Percentiles rank a stretch among this genome's conserved stretches.
These are phyloP conservation scores for Leptodirus hochenwartii DNA, from an alignment of 2,888 invertebrate genomes.

Conservation along the genomic window DNA sequence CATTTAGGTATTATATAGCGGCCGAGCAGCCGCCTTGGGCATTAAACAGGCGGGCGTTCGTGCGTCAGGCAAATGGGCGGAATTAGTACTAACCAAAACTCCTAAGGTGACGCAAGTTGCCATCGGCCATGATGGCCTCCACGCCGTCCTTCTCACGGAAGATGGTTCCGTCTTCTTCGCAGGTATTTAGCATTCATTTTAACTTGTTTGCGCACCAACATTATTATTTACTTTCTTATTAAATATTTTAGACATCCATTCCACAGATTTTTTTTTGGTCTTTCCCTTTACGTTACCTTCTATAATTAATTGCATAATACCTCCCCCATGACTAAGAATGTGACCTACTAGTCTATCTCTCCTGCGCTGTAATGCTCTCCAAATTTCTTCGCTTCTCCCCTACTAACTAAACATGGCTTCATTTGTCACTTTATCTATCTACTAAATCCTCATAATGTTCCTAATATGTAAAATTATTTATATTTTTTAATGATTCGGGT, in stretches of 20 bases:
- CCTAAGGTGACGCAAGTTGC: slow-evolving; percentile 61
- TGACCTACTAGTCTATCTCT: too few species aligned
- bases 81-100: slow-evolving; percentile 46
- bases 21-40: slow-evolving; percentile 72
- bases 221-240: slow-evolving; percentile 2
- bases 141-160: slow-evolving; percentile 79
- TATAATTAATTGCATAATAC: too few species aligned
- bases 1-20: slow-evolving; percentile 75
- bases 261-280: neutral
- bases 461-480: slow-evolving; percentile 4
- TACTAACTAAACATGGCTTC: too few species aligned
- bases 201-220: neutral
- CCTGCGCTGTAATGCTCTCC: too few species aligned
- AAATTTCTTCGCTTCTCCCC: neutral
- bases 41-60: slow-evolving; percentile 45
- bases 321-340: too few species aligned
- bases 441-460: slow-evolving; percentile 2
- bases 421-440: too few species aligned
- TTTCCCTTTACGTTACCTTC: too few species aligned
- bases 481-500: too few species aligned
- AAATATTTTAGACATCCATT: neutral
- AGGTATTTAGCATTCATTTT: slow-evolving; percentile 23
- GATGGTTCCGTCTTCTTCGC: slow-evolving; percentile 79
- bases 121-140: slow-evolving; percentile 85
- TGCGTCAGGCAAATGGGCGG: slow-evolving; percentile 32